Percentiles rank a stretch among this genome's conserved stretches.
These are phyloP conservation scores for Gryon sp. DNA, from an alignment of 1,140 invertebrate species.

Conservation along the genomic window DNA sequence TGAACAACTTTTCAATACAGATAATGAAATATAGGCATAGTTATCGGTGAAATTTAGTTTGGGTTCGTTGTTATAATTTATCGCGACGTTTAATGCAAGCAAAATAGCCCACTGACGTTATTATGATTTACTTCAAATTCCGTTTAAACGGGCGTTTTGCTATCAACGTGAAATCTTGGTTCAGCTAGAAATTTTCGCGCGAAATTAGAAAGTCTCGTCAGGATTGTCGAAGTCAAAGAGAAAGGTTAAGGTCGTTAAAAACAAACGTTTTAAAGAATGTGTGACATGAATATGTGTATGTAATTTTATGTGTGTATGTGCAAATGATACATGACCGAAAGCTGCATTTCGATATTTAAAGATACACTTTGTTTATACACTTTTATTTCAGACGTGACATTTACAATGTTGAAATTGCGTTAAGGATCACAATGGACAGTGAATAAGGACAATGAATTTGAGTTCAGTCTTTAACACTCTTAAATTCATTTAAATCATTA, in stretches of 20 bases:
- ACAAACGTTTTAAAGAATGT: constrained; percentile 64
- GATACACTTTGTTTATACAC: constrained; percentile 11
- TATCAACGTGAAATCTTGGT: constrained; percentile 57
- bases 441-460: too few species aligned
- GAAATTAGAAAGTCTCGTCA: constrained; percentile 60
- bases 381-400: constrained; percentile 35
- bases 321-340: constrained; percentile 53
- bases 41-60: constrained; percentile 42
- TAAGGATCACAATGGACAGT: not conserved
- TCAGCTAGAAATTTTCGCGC: constrained; percentile 48
- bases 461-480: too few species aligned
- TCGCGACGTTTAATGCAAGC: constrained; percentile 37
- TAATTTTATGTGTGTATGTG: too few species aligned
- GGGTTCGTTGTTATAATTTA: constrained; percentile 43
- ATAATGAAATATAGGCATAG: constrained; percentile 16
- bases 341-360: constrained; percentile 29
- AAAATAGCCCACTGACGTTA: constrained; percentile 41
- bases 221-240: constrained; percentile 45
- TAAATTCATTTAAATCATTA: too few species aligned
- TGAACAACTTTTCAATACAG: constrained; percentile 6
- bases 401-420: constrained; percentile 27
- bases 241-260: constrained; percentile 73
- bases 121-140: constrained; percentile 53
- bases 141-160: constrained; percentile 26
- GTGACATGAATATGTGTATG: constrained; percentile 44